These are phyloP conservation scores for Nannospalax galili DNA, from an alignment of 2,113 vertebrate species.

Conservation along the genomic window DNA sequence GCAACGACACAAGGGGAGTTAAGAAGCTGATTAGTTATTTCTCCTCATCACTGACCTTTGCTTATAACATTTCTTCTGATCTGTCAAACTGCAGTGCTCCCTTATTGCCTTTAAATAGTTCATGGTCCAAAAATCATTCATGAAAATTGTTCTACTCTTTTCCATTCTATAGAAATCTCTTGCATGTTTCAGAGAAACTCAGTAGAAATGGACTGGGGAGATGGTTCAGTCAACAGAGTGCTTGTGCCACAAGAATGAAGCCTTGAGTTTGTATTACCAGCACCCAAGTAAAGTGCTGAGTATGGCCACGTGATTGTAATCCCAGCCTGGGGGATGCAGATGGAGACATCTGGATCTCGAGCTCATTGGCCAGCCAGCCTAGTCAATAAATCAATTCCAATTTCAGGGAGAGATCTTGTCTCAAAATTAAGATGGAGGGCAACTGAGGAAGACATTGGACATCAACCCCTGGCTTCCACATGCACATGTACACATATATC, in stretches of 20 bases:
- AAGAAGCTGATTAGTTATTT: not conserved
- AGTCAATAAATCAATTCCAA: not conserved
- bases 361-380: not conserved
- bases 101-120: not conserved
- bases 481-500: not conserved
- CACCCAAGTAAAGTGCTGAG: not conserved
- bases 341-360: not conserved
- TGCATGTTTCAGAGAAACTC: not conserved
- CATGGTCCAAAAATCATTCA: slow-evolving; percentile 43
- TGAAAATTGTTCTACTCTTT: not conserved
- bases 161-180: not conserved
- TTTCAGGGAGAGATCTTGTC: not conserved
- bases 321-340: not conserved
- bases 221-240: not conserved
- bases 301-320: not conserved
- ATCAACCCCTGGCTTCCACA: not conserved
- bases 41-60: not conserved
- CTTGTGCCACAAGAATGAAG: not conserved
- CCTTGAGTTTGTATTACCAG: not conserved
- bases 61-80: slow-evolving; percentile 1
- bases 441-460: not conserved
- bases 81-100: not conserved
- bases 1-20: not conserved
- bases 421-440: not conserved
- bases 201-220: not conserved